Evolutionary conservation across 2,888 invertebrate species (phyloP).

Genomic region (Patella ulyssiponensis): DNA sequence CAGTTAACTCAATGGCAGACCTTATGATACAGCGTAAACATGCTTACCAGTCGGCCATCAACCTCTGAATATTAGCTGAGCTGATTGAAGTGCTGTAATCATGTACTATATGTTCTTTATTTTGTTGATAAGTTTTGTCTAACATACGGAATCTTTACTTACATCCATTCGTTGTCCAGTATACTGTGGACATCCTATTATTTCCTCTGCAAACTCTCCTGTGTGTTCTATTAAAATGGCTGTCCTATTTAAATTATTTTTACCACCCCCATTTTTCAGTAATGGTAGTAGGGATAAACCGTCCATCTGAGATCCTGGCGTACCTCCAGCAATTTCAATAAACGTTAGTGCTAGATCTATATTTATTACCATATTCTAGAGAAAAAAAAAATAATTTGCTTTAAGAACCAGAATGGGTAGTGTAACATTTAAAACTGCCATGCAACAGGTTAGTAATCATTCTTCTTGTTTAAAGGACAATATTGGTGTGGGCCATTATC

Average conservation of each 20-base stretch:
- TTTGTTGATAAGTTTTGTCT: not conserved
- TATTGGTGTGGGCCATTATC: no score
- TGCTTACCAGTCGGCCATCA: no score
- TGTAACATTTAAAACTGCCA: no score
- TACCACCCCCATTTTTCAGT: constrained; percentile 44
- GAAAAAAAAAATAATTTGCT: no score
- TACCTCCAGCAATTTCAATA: constrained; percentile 79
- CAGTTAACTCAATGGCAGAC: no score
- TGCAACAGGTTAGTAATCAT: no score
- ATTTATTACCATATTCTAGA: constrained; percentile 79
- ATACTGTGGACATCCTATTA: constrained; percentile 79
- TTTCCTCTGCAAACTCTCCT: constrained; percentile 80
- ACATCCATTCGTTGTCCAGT: constrained; percentile 78
- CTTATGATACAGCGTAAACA: no score
- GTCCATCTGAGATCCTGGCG: constrained; percentile 76
- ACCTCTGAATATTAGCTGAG: no score
- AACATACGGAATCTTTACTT: constrained; percentile 66
- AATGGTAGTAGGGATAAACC: constrained; percentile 76
- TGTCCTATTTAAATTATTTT: constrained; percentile 32
- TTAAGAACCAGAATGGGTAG: no score
- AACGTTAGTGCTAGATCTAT: constrained; percentile 91
- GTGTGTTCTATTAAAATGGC: constrained; percentile 84
- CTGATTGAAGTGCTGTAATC: no score
- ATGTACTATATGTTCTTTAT: not conserved
- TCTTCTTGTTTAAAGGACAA: no score